These are phyloP conservation scores for Aphelinus atriplicis DNA, from an alignment of 1,140 invertebrate genomes.

Conservation along the genomic window DNA sequence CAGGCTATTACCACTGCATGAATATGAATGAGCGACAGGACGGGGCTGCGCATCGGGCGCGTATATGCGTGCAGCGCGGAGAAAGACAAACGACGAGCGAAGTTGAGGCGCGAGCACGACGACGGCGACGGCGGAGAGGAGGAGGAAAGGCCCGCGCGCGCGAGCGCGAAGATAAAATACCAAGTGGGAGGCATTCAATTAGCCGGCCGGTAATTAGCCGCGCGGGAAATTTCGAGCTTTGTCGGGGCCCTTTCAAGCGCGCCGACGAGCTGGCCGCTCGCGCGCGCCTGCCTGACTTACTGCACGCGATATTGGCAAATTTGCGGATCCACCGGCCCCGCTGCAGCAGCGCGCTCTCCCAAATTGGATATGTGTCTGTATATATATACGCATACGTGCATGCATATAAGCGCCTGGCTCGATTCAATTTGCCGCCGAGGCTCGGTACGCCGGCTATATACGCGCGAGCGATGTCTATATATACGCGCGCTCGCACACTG, in stretches of 20 bases:
- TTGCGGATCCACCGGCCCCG: too few species aligned
- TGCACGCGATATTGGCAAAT: too few species aligned
- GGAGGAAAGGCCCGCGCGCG: not conserved
- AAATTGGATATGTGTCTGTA: too few species aligned
- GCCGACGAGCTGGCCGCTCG: too few species aligned
- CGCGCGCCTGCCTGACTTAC: too few species aligned
- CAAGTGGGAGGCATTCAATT: conserved; percentile 61
- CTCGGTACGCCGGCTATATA: too few species aligned
- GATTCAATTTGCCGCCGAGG: too few species aligned
- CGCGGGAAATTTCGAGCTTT: conserved; percentile 65
- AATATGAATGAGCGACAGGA: conserved; percentile 62
- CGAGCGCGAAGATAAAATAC: conserved; percentile 36
- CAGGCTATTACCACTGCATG: conserved; percentile 63
- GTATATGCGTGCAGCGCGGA: not conserved
- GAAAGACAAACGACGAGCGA: conserved; percentile 13
- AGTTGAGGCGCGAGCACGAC: conserved; percentile 1
- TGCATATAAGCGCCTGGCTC: too few species aligned
- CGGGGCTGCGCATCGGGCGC: conserved; percentile 9
- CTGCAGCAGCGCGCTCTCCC: too few species aligned
- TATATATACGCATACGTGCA: too few species aligned
- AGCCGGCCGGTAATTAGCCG: conserved; percentile 66
- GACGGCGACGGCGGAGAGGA: conserved; percentile 17
- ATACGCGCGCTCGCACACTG: too few species aligned
- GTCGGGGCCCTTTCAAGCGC: conserved; percentile 51
- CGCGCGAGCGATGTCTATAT: too few species aligned